Evolutionary conservation across 2,888 invertebrate species (phyloP), one percentile per base, ranked within the genome.

Genomic region (Sphaeridia pumilis): DNA sequence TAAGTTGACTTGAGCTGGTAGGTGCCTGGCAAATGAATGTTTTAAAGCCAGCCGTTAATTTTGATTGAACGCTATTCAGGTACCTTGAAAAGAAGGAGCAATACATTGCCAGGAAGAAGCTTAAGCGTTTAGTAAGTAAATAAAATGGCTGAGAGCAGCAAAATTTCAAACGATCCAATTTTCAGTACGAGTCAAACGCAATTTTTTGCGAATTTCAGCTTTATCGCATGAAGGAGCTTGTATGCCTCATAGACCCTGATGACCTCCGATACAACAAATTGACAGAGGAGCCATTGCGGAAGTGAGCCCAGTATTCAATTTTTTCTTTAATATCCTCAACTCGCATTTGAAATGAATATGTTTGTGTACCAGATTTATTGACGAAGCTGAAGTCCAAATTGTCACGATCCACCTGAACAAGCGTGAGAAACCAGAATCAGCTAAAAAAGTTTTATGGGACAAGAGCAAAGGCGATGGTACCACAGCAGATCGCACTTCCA

Each of bases 241-340:
- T 62, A 14, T 45, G 54, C 1, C 43, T 60, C 26, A 56, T 62
- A 3, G 46, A 24, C 12, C 38, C 58, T 1, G 51, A 56, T 31
- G 62, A 62, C 45, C 46, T 55, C 12, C 52, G 62, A 28, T 62
- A 58, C 54, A 58, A 60, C 17, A 52, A 50, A n/a, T 59, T 58
- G 56, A 59, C 55, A 2, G 51, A 60, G 26, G 47, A 55, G 12
- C 58, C 62, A 1, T 49, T 62, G 20, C n/a, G 21, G 1, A 54
- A 54, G 48, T 49, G 31, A 26, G 41, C 56, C 54, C 31, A 57
- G 60, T 12, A n/a, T n/a, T n/a, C n/a, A n/a, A n/a, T n/a, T n/a
- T n/a, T 61, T 62, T 36, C 52, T 62, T n/a, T 51, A 56, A 10
- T 50, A 51, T 2, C 55, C 58, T n/a, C 57, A 59, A 26, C 52